Conservation (phyloP, 23 tunicate genomes). For the Botrylloides violaceus region DNA sequence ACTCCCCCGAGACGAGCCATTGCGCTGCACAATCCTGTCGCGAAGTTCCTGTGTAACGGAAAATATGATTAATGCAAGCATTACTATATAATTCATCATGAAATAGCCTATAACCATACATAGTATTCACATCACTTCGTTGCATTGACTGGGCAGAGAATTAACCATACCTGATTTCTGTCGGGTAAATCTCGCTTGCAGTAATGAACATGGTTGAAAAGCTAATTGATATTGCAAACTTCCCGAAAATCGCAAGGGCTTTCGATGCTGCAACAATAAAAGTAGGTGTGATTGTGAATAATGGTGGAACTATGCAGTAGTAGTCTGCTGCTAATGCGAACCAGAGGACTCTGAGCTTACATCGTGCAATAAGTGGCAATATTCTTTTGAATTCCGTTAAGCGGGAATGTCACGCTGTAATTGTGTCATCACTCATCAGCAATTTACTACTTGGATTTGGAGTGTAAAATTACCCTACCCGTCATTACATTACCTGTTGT, state of each 20-base stretch:
- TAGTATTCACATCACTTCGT: no score
- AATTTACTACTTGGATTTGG: neutral
- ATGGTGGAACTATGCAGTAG: no score
- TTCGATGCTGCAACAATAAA: neutral
- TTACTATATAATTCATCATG: no score
- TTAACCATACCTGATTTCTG: conserved; percentile 43
- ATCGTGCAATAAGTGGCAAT: no score
- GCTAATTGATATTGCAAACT: conserved; percentile 30
- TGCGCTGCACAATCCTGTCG: conserved; percentile 11
- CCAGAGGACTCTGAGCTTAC: no score
- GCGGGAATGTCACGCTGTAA: no score
- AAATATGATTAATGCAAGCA: no score
- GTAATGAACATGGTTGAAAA: conserved; percentile 44
- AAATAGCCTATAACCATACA: no score
- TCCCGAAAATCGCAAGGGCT: conserved; percentile 26
- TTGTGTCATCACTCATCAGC: no score
- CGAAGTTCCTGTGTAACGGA: neutral
- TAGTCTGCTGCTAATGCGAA: no score
- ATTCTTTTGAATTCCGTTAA: no score
- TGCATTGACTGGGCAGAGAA: no score
- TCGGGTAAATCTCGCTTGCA: conserved; percentile 41
- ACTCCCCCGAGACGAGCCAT: conserved; percentile 49
- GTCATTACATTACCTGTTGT: conserved; percentile 50
- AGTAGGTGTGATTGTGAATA: neutral
- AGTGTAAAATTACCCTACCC: neutral